Base-by-base conservation (phyloP, 2,113 vertebrate genomes). In the Xiphophorus couchianus region DNA sequence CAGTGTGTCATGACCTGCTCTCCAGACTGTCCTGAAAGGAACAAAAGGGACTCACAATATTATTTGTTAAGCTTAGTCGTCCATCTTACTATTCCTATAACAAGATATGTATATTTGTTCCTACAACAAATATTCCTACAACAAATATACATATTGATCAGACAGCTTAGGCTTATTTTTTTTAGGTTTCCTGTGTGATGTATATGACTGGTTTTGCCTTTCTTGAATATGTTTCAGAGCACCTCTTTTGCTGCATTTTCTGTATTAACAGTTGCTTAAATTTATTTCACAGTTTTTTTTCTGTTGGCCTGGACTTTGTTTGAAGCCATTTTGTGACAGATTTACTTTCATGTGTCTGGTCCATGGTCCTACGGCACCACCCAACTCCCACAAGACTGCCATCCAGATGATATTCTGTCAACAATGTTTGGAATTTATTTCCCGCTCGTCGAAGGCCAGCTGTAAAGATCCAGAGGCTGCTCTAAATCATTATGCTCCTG, bases 341-440 rank as follows among this genome's bases (percentile, higher is more conserved):
- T 64, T 58, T 70, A 3, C 58, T 68, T 25, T 51, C 33, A 30
- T 66, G 9, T 42, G 25, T 19, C 4, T 14, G 2, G 48, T 11
- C 31, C n/a, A 11, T 51, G 42, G 3, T 35, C 70, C 29, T 48
- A 13, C 17, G 9, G 44, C 17, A 29, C 35, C 10, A 14, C 15
- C 5, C 39, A 37, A 22, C 30, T n/a, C 73, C 54, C 14, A 13
- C 44, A 51, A 44, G 31, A 61, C 35, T 25, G 15, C 51, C 37
- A 62, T 27, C 6, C 15, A 14, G 19, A 30, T 27, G 12, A 37
- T 29, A 48, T 67, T 33, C 7, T 65, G 39, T 44, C 58, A 19
- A 62, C 60, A 33, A 27, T 42, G 33, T 39, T 60, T 27, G 5
- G n/a, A 66, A 37, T 76, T 72, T 13, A 62, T 62, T 51, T 62